Evolutionary conservation across 2,113 vertebrate genomes (phyloP), one percentile per base, ranked within the genome.

Genomic region (Ophthalmotilapia sp.): DNA sequence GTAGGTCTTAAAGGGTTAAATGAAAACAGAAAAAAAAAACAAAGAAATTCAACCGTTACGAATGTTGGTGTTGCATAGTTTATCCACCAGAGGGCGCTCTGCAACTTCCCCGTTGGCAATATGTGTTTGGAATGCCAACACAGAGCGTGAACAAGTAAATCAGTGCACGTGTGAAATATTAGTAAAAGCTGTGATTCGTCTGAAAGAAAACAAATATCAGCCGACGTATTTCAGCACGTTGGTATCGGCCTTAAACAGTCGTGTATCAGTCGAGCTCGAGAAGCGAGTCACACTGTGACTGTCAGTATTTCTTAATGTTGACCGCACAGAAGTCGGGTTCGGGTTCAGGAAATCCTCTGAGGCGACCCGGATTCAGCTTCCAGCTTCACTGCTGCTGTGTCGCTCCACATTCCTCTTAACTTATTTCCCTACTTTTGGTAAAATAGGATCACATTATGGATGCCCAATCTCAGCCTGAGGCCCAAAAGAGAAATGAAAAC

Each of bases 401-500:
- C 6, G 9, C 23, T 86, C 40, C 80, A 60, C 31, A n/a, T 86
- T 86, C 19, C 21, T 47, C 45, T 53, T 29, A 36, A 65, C 14
- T 51, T 53, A 19, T 83, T 40, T 55, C 38, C 55, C 13, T 88
- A 17, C 12, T 73, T 62, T 11, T 11, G 75, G 53, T 85, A 6
- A 31, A 87, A 36, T 49, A 55, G 8, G 23, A 81, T 93, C 40
- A 33, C 1, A 36, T 82, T 5, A 33, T 12, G 70, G 70, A 49
- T 49, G 42, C 9, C 26, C 26, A 3, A 2, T 49, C 45, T 77
- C 42, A 77, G 70, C 70, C 70, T 31, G 23, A 77, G 70, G 83
- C 70, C 81, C 13, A 10, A 58, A 45, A 51, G 21, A 58, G 83
- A 94, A 92, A 86, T 81, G 81, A 92, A 88, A 88, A 19, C 6